A percentile compares a stretch with the other conserved stretches of the same genome.
These are phyloP conservation scores for Ectropis crepuscularia DNA, from an alignment of 2,888 invertebrate species.

Conservation along the genomic window DNA sequence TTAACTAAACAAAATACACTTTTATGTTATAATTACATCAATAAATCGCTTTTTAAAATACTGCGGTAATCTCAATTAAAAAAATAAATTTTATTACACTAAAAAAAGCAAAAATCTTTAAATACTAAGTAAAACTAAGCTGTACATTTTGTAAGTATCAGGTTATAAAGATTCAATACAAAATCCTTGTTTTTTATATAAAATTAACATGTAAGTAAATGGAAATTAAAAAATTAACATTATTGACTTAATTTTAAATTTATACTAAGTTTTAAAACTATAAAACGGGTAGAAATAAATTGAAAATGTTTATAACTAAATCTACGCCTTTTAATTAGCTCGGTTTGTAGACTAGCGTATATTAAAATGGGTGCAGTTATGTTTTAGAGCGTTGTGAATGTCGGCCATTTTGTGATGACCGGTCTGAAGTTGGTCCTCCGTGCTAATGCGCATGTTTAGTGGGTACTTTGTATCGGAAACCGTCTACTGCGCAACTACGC, in stretches of 20 bases:
- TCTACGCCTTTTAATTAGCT: constrained; percentile 36
- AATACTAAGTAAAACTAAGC: constrained; percentile 23
- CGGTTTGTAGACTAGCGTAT: constrained; percentile 41
- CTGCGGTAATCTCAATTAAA: constrained; percentile 64
- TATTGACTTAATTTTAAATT: constrained; percentile 16
- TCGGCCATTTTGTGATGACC: no score
- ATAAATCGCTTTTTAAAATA: constrained; percentile 30
- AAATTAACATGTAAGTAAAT: constrained; percentile 17
- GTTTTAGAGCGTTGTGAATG: neutral
- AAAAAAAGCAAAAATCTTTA: constrained; percentile 18
- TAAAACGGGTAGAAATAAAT: constrained; percentile 8
- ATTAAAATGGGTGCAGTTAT: constrained; percentile 46
- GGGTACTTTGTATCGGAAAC: no score
- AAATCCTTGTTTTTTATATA: constrained; percentile 18
- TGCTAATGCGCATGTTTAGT: no score
- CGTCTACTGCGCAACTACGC: no score
- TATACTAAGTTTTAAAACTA: constrained; percentile 14
- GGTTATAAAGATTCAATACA: constrained; percentile 26
- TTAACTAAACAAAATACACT: constrained; percentile 25
- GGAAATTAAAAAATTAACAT: constrained; percentile 22
- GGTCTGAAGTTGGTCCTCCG: no score
- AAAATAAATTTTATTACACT: constrained; percentile 36
- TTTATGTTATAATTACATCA: constrained; percentile 26
- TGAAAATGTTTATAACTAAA: constrained; percentile 28
- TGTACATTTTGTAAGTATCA: constrained; percentile 35